Base-by-base conservation (phyloP, 2,797 vertebrate species). In the Choloepus didactylus region DNA sequence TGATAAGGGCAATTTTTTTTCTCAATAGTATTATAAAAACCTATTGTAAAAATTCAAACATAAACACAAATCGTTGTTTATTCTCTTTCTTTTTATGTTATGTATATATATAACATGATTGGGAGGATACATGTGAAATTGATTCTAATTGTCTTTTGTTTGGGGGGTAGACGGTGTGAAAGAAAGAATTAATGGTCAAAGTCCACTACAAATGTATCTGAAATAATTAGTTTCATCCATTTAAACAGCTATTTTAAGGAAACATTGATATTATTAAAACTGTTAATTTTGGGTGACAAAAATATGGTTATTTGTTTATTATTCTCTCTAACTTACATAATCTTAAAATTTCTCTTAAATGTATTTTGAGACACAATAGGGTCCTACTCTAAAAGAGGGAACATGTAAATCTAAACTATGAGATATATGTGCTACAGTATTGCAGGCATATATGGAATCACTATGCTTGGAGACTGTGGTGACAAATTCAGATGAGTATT, bases 401-500 rank as follows among this genome's bases (percentile, higher is more conserved):
- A 66, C 14, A 4, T 64, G 27, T 3, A 80, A 90, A 67, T 62
- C 12, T 56, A 31, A 67, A 70, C 21, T 6, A 56, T 5, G 35
- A 27, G 2, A 25, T 38, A 41, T 0, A 27, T 3, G 19, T 35
- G 0, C 46, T 29, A 16, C 23, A 49, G 49, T 12, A 75, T 6
- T 25, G 11, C 1, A 16, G 8, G 23, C 7, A 19, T 41, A 14
- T n/a, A 9, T 31, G 15, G 66, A 12, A 38, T 31, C 46, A 38
- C 7, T 1, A 4, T 0, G 1, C 1, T 31, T 2, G 5, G 27
- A 7, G 41, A 35, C 87, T 64, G 27, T 18, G 14, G 0, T 49
- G 27, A 44, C 15, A 5, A 46, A 54, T 62, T 54, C 73, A 70
- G 10, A 29, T 9, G 59, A 23, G 0, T 51, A 16, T 69, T n/a